Base-by-base conservation (phyloP, 2,888 invertebrate species). In the Patella ulyssiponensis region DNA sequence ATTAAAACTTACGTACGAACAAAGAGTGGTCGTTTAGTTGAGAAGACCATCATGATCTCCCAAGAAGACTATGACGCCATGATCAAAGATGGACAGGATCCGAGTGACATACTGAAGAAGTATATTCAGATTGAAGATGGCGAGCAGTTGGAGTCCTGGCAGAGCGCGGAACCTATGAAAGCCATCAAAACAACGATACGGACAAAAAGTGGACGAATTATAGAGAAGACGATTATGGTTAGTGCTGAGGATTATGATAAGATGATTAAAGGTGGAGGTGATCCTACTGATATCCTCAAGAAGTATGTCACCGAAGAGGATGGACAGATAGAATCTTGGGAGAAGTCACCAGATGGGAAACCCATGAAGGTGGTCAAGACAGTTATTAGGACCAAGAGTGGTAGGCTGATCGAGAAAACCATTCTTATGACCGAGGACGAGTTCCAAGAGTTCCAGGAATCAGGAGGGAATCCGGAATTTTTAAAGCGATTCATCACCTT, bases 121-220 rank as follows among this genome's bases (percentile, higher is more conserved):
- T 91, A 91, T 80, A 80, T 90, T 79, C 81, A 88, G 2, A 79
- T 89, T 44, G 90, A 86, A 23, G 90, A 90, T n/a, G 91, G 90
- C 0, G 84, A 89, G 76, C 87, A 81, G 12, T 75, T 91, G 2
- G 89, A 90, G 75, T 87, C 88, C 9, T 91, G 90, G 91, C 85
- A 90, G 79, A 89, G 89, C 77, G 85, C 86, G 1, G 88, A 90
- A 76, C 87, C 90, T 3, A 90, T 89, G 89, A 91, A 89, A 79
- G 89, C 89, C n/a, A 85, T 89, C 58, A 89, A 87, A 81, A 89
- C 88, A 56, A 87, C 85, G 73, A 84, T 88, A 20, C 74, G 91
- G 74, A 91, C 91, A n/a, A 91, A 91, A 82, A 91, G 91, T 83
- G 91, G 91, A 3, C 81, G 89, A 14, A 84, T 91, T 64, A 87